A percentile compares a stretch with the other conserved stretches of the same genome.
phyloP scores from a whole-genome alignment of 2,888 invertebrate genomes.

The Endomychus coccineus region DNA sequence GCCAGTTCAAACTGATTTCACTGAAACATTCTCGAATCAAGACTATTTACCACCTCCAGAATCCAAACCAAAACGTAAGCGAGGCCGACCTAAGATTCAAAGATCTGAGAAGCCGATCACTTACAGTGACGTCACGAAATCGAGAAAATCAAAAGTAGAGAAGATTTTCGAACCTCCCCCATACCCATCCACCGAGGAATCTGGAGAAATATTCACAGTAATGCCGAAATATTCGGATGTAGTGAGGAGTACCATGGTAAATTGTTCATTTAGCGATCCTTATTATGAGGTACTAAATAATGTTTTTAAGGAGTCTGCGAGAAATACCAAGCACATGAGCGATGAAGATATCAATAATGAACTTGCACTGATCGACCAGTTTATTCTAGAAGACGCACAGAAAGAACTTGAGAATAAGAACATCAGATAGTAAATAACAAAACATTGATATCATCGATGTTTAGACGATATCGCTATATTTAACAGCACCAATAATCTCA shows the following conservation, averaged over 20 bases:
- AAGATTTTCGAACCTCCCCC: background rate
- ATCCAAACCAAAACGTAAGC: background rate
- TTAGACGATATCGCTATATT: no score
- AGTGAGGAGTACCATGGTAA: background rate
- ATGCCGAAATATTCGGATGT: conserved; percentile 1
- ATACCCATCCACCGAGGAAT: background rate
- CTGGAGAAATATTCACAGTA: background rate
- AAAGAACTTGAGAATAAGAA: conserved; percentile 1
- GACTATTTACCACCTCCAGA: background rate
- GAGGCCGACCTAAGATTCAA: conserved; percentile 1
- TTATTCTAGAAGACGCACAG: background rate
- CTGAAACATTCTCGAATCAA: background rate
- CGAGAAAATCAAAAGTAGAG: background rate
- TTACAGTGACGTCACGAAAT: background rate
- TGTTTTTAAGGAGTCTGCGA: conserved; percentile 1
- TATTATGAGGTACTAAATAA: background rate
- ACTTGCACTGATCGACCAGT: background rate
- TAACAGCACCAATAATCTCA: no score
- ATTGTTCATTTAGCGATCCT: background rate
- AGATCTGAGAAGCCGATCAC: background rate
- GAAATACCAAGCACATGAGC: background rate
- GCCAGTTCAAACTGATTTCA: background rate
- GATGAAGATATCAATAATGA: background rate
- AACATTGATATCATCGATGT: no score
- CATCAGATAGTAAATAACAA: no score